Evolutionary conservation across 2,797 vertebrate species (phyloP), one percentile per base, ranked within the genome.

Genomic region (Poeciliopsis gracilis): DNA sequence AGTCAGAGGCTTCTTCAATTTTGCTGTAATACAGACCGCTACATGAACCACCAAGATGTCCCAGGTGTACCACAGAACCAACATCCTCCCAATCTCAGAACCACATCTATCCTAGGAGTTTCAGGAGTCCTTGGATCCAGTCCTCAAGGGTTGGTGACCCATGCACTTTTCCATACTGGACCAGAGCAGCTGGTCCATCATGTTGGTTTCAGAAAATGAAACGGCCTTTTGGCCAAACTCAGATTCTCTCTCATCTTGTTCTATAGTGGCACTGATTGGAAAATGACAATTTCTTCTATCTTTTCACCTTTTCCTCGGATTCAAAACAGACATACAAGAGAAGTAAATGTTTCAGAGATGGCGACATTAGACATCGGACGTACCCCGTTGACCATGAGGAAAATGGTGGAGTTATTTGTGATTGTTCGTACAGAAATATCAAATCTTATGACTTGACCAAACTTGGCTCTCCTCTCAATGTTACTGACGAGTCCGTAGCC

Each of bases 341-440:
- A 28, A 59, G 3, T 28, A 15, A 25, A 25, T 12, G 11, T 59
- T 59, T 59, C n/a, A 59, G 10, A 59, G n/a, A 59, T 11, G 15
- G 25, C 28, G n/a, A 59, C n/a, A 28, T 59, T 59, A 13, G 55
- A 59, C 28, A 33, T 9, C 16, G 67, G 51, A 93, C 96, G 96
- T 89, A 99, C 98, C 91, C 92, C 96, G 15, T 97, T 97, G 86
- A 97, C 94, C 98, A 99, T 99, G 80, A 99, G 92, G 75, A 99
- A 94, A n/a, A 99, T 94, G 67, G 98, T 88, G 7, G 97, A 97
- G 0, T 96, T 93, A 83, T 97, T 97, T 66, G 95, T 96, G 28
- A 98, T 95, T 0, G 98, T 99, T 89, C 97, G 95, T 57, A 99
- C 97, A 92, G 98, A 96, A 46, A 99, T 97, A 87, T 99, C 97